Base-by-base conservation (phyloP, 1,140 invertebrate genomes). In the Antheraea mylitta region DNA sequence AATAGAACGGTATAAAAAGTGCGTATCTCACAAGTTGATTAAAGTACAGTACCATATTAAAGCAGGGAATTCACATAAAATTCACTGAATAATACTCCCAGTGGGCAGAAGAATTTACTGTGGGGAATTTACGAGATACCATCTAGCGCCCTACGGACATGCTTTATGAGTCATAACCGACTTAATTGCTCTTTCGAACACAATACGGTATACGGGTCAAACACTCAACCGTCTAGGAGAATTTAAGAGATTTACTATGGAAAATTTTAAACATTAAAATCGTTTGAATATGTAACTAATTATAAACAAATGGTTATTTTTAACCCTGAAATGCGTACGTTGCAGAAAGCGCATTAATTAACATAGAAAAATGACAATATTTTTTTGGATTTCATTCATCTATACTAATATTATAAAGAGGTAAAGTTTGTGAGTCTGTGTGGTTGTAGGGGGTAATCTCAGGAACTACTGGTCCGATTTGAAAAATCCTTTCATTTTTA, bases 161-260 rank as follows among this genome's bases (percentile, higher is more conserved):
- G 78, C 73, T 80, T 80, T 80, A 80, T 73, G 64, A 71, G 64
- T 60, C 65, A 73, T 74, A 73, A 78, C 70, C 61, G 72, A 64
- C 73, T 80, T 80, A 78, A 78, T 74, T 71, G 74, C 60, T 68
- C 68, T 76, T 78, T 58, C 64, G 53, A 71, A 73, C 74, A 66
- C 71, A 73, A 65, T 70, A 72, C 69, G 64, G 71, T 19, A 9
- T 11, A 7, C 30, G 48, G 18, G 18, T 18, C 16, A 53, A 16
- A 53, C 16, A 16, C 38, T 42, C 8, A 16, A 53, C 45, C 9
- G 16, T 53, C 5, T 53, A 53, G 16, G 16, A 53, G 45, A 42
- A 53, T 53, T 53, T 6, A 53, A 53, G 16, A 53, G 11, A 53
- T n/a, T 53, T 16, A 53, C 45, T 53, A 2, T 53, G 13, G 8